phyloP scores from a whole-genome alignment of 2,113 vertebrate genomes.

The Rallus limicola region DNA sequence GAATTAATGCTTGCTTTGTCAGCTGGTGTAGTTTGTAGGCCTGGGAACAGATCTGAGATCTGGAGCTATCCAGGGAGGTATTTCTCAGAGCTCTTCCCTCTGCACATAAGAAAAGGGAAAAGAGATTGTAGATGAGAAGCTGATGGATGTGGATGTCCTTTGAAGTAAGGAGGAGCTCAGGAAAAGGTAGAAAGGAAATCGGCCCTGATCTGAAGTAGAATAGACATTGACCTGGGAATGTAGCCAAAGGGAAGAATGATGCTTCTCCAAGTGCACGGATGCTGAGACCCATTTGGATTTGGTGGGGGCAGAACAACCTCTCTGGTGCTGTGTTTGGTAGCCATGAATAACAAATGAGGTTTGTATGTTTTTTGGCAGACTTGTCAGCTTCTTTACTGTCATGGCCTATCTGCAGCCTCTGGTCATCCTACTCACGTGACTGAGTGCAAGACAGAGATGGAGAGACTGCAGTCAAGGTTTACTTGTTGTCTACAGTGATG shows the following conservation, averaged over 20 bases:
- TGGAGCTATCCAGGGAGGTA: background rate
- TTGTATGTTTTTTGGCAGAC: background rate
- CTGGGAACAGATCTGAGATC: background rate
- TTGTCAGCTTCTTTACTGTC: background rate
- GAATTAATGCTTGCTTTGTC: background rate
- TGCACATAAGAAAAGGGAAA: background rate
- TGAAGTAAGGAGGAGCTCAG: background rate
- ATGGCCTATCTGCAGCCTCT: background rate
- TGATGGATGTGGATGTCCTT: background rate
- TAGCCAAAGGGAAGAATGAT: background rate
- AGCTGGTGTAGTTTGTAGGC: background rate
- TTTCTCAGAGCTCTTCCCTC: background rate
- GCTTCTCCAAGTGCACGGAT: background rate
- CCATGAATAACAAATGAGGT: background rate
- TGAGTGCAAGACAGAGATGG: background rate
- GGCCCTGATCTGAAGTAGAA: background rate
- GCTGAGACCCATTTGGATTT: background rate
- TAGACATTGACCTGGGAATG: background rate
- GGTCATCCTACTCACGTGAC: background rate
- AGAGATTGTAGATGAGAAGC: background rate
- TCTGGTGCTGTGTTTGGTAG: background rate
- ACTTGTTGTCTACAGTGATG: background rate
- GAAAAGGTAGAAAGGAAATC: background rate
- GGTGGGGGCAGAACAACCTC: background rate
- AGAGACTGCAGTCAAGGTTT: background rate